Evolutionary conservation across 2,797 vertebrate species (phyloP), one percentile per base, ranked within the genome.

Genomic region (Microctenopoma steveboyesi): DNA sequence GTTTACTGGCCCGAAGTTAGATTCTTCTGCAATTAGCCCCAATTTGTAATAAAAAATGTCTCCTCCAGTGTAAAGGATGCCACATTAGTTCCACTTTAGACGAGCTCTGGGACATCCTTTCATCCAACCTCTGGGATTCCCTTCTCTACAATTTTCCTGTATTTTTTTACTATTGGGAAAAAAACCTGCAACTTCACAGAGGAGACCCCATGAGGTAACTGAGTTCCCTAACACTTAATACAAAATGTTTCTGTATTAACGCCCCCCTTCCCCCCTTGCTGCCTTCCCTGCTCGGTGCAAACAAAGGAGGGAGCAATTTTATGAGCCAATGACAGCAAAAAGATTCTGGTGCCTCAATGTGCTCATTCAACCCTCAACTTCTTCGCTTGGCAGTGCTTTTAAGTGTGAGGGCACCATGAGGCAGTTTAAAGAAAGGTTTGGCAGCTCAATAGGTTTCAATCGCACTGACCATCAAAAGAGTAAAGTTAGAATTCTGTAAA

Each of bases 71-170:
- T 74, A 84, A 88, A 75, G 76, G 82, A 92, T 84, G 87, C 87
- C 89, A 81, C 87, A 93, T 94, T 94, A 92, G 94, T 93, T 94
- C 91, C 89, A 85, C 85, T 91, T 92, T 83, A 74, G 80, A 84
- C 72, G 79, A 86, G 80, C 82, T 78, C 84, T 76, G 89, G 81
- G 86, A 89, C 82, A 74, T 87, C 85, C 83, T 92, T 92, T 93
- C 83, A 93, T 86, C 56, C 78, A 69, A 83, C 87, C 83, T 90
- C 77, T 16, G 86, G 80, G 86, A 85, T 76, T 84, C 74, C 63
- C 59, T 69, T 76, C 82, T 89, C 79, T 79, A 66, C 50, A 50
- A 55, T 82, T 80, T 69, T 79, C 68, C 76, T 74, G 72, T 62
- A 74, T 77, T 84, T 82, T 80, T 71, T 35, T 35, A 35, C 9